Evolutionary conservation across 2,797 vertebrate genomes (phyloP), one percentile per base, ranked within the genome.

Genomic region (Gadopsis bispinosus): DNA sequence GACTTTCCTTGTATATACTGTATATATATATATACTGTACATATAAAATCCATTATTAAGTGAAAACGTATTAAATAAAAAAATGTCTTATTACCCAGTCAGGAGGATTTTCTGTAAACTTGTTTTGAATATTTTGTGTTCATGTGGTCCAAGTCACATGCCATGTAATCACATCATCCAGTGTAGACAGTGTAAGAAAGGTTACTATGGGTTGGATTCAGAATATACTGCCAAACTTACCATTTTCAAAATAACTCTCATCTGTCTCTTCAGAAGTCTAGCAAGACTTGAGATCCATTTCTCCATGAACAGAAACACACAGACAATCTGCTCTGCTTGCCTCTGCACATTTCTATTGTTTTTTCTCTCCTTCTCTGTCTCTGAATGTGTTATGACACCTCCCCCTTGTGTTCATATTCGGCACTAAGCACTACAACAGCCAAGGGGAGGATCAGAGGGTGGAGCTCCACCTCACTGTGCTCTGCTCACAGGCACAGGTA

Each of bases 401-500:
- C 84, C 85, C 81, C 43, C 90, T 20, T 63, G 89, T 90, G 93
- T 78, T 78, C 17, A 41, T 35, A 4, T 54, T n/a, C 2, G 55
- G 79, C 60, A 74, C 43, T 79, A 47, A 55, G 29, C 31, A 12
- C 33, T 4, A 1, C 59, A 43, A 3, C 45, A 62, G 5, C 29
- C 5, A 45, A 12, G 37, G 60, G 90, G 87, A 66, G 76, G 83
- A 73, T 69, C 78, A 51, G 64, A 72, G 83, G 83, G 86, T 68
- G 89, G 85, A 88, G 87, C 82, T 86, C 48, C 69, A 75, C 85
- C 76, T 80, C 61, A 0, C 58, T 53, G 43, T 26, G 10, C 51
- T 72, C 64, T 66, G 68, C 47, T 69, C 63, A 37, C 86, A 85
- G 39, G 22, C 68, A 35, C 83, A 93, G 92, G 92, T 93, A 87